phyloP scores from a whole-genome alignment of 2,113 vertebrate genomes.

The Neolamprologus cancellatus region DNA sequence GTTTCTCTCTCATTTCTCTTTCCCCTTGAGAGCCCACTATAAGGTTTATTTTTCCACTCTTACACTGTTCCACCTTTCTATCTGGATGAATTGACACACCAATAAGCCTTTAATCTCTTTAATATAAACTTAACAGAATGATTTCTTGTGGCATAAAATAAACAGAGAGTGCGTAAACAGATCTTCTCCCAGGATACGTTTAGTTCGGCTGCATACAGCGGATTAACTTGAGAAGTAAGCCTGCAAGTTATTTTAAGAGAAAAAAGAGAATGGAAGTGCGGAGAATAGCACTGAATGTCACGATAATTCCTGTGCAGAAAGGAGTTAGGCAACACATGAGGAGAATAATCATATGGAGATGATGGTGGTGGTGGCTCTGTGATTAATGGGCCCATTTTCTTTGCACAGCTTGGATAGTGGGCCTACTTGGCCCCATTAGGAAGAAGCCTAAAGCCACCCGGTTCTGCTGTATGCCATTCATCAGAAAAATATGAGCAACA shows the following conservation, averaged over 20 bases:
- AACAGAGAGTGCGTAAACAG: constrained; percentile 22
- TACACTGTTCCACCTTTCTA: background rate
- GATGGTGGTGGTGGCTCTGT: constrained; percentile 53
- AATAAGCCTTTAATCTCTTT: constrained; percentile 56
- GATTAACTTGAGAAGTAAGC: constrained; percentile 53
- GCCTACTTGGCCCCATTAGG: constrained; percentile 66
- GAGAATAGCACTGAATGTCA: constrained; percentile 16
- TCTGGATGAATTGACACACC: constrained; percentile 22
- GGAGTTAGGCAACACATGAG: constrained; percentile 42
- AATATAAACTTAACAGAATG: constrained; percentile 51
- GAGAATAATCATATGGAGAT: constrained; percentile 66
- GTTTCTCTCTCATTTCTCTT: background rate
- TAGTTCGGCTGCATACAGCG: constrained; percentile 24
- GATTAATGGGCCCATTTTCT: constrained; percentile 68
- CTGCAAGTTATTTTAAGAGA: constrained; percentile 24
- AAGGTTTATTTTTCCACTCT: background rate
- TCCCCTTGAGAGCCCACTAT: background rate
- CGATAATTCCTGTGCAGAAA: constrained; percentile 38
- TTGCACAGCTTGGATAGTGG: constrained; percentile 61
- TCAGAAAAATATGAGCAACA: constrained; percentile 48
- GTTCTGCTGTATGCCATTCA: constrained; percentile 40
- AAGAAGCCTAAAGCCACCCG: constrained; percentile 54
- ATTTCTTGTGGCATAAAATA: constrained; percentile 57
- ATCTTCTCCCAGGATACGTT: constrained; percentile 46
- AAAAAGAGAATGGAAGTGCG: background rate